Evolutionary conservation across 2,888 invertebrate genomes (phyloP).

Genomic region (Patella ulyssiponensis): DNA sequence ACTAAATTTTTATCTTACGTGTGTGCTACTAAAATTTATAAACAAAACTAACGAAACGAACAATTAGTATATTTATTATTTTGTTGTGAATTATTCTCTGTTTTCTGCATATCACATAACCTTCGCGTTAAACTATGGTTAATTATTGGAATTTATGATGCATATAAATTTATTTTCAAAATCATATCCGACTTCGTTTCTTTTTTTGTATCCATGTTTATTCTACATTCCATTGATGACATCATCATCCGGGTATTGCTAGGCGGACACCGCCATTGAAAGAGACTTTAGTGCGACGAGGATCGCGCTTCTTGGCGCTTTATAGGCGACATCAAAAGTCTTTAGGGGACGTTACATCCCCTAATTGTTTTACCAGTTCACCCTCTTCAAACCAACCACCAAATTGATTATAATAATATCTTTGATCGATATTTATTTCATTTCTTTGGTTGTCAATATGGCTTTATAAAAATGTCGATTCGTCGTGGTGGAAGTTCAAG

Average conservation of each 20-base stretch:
- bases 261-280: constrained; percentile 23
- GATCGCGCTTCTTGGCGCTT: constrained; percentile 29
- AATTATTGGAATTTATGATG: too few species aligned
- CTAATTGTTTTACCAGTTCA: constrained; percentile 15
- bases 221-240: too few species aligned
- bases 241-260: constrained; percentile 26
- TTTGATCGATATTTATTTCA: constrained; percentile 33
- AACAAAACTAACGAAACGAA: too few species aligned
- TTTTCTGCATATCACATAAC: too few species aligned
- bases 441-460: constrained; percentile 51
- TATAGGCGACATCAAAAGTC: constrained; percentile 20
- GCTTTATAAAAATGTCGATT: constrained; percentile 59
- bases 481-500: constrained; percentile 28
- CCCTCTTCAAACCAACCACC: constrained; percentile 11
- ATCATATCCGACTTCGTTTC: too few species aligned
- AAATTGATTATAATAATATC: constrained; percentile 20
- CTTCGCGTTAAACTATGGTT: too few species aligned
- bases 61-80: too few species aligned
- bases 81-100: too few species aligned
- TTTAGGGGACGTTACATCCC: constrained; percentile 38
- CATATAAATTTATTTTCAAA: too few species aligned
- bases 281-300: constrained; percentile 6
- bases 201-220: too few species aligned
- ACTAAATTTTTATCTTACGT: too few species aligned
- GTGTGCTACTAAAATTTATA: too few species aligned